phyloP scores from a whole-genome alignment of 1,140 invertebrate species.

The Sycophila sp. region DNA sequence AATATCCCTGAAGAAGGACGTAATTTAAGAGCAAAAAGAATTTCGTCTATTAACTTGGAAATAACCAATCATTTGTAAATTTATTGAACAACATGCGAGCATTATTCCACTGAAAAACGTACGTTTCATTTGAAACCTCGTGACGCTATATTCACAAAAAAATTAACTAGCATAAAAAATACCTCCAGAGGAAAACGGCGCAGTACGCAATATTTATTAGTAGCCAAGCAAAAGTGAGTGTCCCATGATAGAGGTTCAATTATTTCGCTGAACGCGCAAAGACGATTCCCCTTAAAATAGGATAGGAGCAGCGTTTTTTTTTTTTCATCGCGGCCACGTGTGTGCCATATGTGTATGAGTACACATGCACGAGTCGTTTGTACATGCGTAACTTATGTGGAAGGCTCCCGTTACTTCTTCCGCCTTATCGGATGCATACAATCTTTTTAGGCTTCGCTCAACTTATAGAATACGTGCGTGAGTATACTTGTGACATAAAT shows the following conservation, averaged over 20 bases:
- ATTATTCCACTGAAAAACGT: too few species aligned
- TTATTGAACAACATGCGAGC: too few species aligned
- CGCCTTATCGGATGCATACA: slow-evolving; percentile 24
- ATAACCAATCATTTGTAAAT: too few species aligned
- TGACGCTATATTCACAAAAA: too few species aligned
- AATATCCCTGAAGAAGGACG: too few species aligned
- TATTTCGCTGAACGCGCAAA: slow-evolving; percentile 5
- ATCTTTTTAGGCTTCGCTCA: slow-evolving; percentile 22
- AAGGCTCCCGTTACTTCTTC: slow-evolving; percentile 29
- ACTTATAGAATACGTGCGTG: slow-evolving; percentile 4
- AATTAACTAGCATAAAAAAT: too few species aligned
- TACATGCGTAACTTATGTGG: slow-evolving; percentile 12
- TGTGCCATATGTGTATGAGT: slow-evolving; percentile 17
- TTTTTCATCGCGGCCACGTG: slow-evolving; percentile 4
- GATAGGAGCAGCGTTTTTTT: slow-evolving; percentile 5
- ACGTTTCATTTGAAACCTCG: too few species aligned
- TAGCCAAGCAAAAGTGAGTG: too few species aligned
- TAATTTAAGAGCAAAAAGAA: too few species aligned
- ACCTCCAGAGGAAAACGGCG: too few species aligned
- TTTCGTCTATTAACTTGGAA: too few species aligned
- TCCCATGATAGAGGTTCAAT: background rate
- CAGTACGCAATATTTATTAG: too few species aligned
- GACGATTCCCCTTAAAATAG: slow-evolving; percentile 20
- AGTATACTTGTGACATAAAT: slow-evolving; percentile 13
- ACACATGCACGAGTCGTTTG: slow-evolving; percentile 1